Percentiles rank a stretch among this genome's conserved stretches.
These are phyloP conservation scores for Dryobota labecula DNA, from an alignment of 2,888 invertebrate species.

Conservation along the genomic window DNA sequence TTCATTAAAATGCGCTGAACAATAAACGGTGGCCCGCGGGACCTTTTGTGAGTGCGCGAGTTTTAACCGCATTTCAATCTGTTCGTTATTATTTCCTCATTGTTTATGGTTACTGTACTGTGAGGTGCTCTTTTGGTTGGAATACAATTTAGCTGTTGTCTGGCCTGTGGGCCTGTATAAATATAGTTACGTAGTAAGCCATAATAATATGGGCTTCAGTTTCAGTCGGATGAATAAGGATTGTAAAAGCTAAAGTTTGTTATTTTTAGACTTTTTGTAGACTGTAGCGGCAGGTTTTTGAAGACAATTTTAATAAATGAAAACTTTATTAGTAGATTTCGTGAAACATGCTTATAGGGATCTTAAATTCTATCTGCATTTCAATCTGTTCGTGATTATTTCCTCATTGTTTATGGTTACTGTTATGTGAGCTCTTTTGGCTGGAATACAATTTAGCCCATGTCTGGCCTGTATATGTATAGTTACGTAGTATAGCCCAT, in stretches of 20 bases:
- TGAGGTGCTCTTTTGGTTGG: constrained; percentile 53
- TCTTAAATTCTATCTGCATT: too few relatives aligned
- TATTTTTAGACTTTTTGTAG: not conserved
- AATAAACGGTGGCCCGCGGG: constrained; percentile 84
- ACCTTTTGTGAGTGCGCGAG: constrained; percentile 81
- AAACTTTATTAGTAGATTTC: too few relatives aligned
- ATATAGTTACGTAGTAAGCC: not conserved
- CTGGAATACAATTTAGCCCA: constrained; percentile 45
- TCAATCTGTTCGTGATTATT: too few relatives aligned
- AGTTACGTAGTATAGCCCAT: not conserved
- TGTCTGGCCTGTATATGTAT: constrained; percentile 16
- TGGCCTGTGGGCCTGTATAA: constrained; percentile 6
- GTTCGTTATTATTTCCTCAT: constrained; percentile 81
- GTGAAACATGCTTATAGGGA: too few relatives aligned
- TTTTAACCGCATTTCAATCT: constrained; percentile 86
- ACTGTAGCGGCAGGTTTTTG: too few relatives aligned
- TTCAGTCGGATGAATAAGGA: not conserved
- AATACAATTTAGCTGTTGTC: constrained; percentile 49
- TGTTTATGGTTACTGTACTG: constrained; percentile 71
- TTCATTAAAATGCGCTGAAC: constrained; percentile 89
- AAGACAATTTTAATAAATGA: too few relatives aligned
- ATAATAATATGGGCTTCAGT: not conserved
- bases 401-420: constrained; percentile 77
- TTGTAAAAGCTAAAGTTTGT: not conserved
- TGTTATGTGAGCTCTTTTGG: constrained; percentile 58